Conservation (phyloP, 2,888 invertebrate species). For the Agrilus cyanescens region DNA sequence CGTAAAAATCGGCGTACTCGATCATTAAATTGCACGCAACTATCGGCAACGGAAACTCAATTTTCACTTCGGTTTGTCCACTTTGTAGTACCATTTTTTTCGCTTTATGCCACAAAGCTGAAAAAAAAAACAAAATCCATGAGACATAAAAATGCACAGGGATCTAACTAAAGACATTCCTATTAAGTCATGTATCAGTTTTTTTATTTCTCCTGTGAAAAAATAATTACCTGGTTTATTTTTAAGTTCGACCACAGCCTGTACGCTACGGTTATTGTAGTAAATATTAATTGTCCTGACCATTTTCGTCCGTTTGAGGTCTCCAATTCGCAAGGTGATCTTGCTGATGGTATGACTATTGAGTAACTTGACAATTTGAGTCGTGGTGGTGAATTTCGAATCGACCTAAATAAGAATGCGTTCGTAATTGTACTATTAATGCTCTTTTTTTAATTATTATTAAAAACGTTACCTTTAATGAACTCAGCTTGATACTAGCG, state of each 20-base stretch:
- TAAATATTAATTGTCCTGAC: constrained; percentile 91
- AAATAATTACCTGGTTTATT: constrained; percentile 62
- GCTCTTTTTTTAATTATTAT: no score
- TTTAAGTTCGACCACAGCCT: constrained; percentile 94
- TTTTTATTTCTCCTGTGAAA: not conserved
- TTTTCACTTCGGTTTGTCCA: constrained; percentile 90
- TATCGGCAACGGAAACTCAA: constrained; percentile 93
- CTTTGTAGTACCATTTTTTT: constrained; percentile 82
- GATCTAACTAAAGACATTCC: no score
- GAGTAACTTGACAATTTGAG: constrained; percentile 92
- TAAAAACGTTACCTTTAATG: constrained; percentile 60
- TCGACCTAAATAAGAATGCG: constrained; percentile 48
- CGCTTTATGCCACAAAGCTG: constrained; percentile 92
- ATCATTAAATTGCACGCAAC: constrained; percentile 97
- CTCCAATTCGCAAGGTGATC: constrained; percentile 84
- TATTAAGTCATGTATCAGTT: no score
- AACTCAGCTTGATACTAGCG: constrained; percentile 80
- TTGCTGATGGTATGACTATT: constrained; percentile 93
- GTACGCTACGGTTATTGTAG: constrained; percentile 92
- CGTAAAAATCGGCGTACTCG: constrained; percentile 96
- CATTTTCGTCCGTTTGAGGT: constrained; percentile 95
- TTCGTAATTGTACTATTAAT: no score
- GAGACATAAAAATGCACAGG: not conserved
- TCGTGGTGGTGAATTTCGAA: constrained; percentile 95
- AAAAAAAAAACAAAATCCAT: constrained; percentile 8